Evolutionary conservation across 2,888 invertebrate species (phyloP).

Genomic region (Acanthacorydalis orientalis): DNA sequence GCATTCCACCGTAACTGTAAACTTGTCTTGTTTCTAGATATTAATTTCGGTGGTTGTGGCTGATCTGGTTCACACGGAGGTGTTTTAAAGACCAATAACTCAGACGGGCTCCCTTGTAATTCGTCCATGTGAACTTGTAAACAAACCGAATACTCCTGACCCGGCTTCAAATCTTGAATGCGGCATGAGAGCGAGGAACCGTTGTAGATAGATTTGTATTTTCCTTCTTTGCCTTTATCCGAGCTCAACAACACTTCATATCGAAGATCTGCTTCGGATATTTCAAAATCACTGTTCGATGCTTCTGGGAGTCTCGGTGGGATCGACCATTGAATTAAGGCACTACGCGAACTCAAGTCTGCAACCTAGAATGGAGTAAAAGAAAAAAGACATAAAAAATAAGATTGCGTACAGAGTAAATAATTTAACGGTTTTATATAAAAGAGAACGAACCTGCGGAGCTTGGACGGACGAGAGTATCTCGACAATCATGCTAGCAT

Average conservation of each 20-base stretch:
- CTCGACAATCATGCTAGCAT: constrained; percentile 49
- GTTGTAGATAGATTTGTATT: constrained; percentile 71
- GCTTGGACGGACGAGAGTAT: constrained; percentile 57
- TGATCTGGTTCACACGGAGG: constrained; percentile 66
- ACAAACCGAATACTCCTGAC: constrained; percentile 74
- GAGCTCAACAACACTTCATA: constrained; percentile 64
- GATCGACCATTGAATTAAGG: constrained; percentile 69
- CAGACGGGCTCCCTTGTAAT: constrained; percentile 56
- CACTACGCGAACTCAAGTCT: constrained; percentile 69
- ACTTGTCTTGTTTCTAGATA: constrained; percentile 51
- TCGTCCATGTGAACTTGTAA: constrained; percentile 62
- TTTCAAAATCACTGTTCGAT: constrained; percentile 30
- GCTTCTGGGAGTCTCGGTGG: constrained; percentile 33
- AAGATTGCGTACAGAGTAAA: too few relatives aligned
- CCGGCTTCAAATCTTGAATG: constrained; percentile 71
- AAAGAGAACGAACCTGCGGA: constrained; percentile 40
- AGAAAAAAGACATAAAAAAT: neutral
- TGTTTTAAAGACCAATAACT: constrained; percentile 65
- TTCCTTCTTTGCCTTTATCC: constrained; percentile 60
- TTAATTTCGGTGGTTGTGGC: constrained; percentile 53
- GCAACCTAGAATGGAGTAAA: constrained; percentile 42
- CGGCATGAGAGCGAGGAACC: constrained; percentile 61
- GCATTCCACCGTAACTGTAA: constrained; percentile 55
- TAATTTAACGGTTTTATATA: constrained; percentile 2
- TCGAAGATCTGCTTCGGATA: constrained; percentile 46